These are phyloP conservation scores for Dilophus febrilis DNA, from an alignment of 2,888 invertebrate genomes.

Conservation along the genomic window DNA sequence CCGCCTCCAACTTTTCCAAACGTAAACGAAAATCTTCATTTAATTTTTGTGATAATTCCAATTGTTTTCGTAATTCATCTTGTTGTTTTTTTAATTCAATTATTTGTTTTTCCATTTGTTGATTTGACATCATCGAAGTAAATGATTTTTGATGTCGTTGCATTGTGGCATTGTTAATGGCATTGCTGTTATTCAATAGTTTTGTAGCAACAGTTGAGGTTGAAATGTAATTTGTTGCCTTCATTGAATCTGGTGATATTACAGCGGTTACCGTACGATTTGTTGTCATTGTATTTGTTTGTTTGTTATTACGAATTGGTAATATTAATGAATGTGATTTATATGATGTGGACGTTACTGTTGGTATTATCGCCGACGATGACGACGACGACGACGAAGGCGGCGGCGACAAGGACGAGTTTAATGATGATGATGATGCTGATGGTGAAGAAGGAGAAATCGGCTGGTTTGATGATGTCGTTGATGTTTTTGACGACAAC, in stretches of 20 bases:
- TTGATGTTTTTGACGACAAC: not conserved
- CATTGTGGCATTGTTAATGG: not conserved
- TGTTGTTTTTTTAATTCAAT: slow-evolving; percentile 22
- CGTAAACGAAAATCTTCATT: slow-evolving; percentile 22
- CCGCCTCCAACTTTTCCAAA: slow-evolving; percentile 5
- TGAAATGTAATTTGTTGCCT: no score
- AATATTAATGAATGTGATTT: not conserved
- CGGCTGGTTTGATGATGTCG: not conserved
- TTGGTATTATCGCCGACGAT: not conserved
- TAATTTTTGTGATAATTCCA: slow-evolving; percentile 22
- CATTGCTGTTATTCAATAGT: slow-evolving; percentile 7
- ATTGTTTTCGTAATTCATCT: slow-evolving; percentile 22
- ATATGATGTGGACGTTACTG: no score
- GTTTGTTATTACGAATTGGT: slow-evolving; percentile 2
- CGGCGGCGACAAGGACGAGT: no score
- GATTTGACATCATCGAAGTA: slow-evolving; percentile 18
- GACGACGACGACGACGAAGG: not conserved
- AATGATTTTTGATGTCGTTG: no score
- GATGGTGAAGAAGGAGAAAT: not conserved
- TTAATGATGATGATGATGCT: no score
- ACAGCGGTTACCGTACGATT: no score
- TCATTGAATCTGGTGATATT: no score
- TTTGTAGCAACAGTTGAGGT: no score
- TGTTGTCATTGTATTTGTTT: not conserved
- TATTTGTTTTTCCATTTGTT: slow-evolving; percentile 25